Conservation (phyloP, 2,113 vertebrate genomes). For the Ornithorhynchus anatinus region DNA sequence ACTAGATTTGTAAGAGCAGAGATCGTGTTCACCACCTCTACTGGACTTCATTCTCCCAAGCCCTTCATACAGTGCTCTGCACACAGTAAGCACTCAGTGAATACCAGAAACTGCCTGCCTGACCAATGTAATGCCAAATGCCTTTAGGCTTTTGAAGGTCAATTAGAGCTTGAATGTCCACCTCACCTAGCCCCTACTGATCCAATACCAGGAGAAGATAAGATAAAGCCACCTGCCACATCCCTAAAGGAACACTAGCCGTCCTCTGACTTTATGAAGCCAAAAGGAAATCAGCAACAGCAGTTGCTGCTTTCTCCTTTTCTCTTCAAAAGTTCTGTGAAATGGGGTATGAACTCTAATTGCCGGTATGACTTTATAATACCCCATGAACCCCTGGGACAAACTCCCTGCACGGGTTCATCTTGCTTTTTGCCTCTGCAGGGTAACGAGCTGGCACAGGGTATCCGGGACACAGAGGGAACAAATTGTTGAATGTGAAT, state of each 20-base stretch:
- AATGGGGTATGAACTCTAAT: too few species aligned
- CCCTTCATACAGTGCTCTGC: too few species aligned
- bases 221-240: neutral
- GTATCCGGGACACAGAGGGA: neutral
- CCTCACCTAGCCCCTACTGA: neutral
- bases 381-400: neutral
- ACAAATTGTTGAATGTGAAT: neutral
- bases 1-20: too few species aligned
- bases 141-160: neutral
- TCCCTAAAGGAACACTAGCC: neutral
- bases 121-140: neutral
- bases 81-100: too few species aligned
- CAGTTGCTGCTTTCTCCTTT: too few species aligned
- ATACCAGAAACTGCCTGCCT: too few species aligned
- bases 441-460: neutral
- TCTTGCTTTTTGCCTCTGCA: neutral
- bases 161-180: neutral
- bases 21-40: too few species aligned
- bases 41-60: too few species aligned
- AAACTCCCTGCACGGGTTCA: neutral
- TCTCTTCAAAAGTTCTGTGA: too few species aligned
- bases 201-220: neutral
- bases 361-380: neutral
- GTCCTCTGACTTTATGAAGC: neutral
- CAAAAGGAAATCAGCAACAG: too few species aligned